These are phyloP conservation scores for Clunio marinus DNA, from an alignment of 2,888 invertebrate species.

Conservation along the genomic window DNA sequence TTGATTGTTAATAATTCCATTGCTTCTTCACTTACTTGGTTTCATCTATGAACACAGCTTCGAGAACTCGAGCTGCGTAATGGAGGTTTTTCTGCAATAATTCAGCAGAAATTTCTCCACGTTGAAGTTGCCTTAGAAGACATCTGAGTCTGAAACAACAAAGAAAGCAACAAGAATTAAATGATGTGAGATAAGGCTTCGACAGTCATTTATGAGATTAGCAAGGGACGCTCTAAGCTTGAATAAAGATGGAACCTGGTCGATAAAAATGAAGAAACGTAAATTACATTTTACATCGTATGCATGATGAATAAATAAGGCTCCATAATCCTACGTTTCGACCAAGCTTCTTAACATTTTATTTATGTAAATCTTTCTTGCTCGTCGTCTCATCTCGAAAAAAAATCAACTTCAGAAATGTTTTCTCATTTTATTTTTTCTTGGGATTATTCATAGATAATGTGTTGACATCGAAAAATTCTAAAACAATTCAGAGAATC, in stretches of 20 bases:
- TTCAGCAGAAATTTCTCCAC: conserved; percentile 83
- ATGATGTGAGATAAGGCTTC: too few species aligned
- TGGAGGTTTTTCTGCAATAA: conserved; percentile 87
- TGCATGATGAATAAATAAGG: conserved; percentile 15
- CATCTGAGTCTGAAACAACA: conserved; percentile 86
- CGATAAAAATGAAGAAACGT: too few species aligned
- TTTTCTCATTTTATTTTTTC: too few species aligned
- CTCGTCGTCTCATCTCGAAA: too few species aligned
- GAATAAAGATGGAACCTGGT: too few species aligned
- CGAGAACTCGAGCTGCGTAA: conserved; percentile 88
- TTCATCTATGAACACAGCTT: conserved; percentile 90
- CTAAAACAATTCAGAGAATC: too few species aligned
- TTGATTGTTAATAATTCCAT: background rate
- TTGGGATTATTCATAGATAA: too few species aligned
- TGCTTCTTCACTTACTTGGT: conserved; percentile 69
- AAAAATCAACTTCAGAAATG: too few species aligned
- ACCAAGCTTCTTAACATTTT: conserved; percentile 2
- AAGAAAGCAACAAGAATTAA: conserved; percentile 42
- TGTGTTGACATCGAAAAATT: too few species aligned
- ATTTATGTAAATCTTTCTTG: too few species aligned
- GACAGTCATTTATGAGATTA: background rate
- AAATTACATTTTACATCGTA: too few species aligned
- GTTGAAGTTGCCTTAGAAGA: conserved; percentile 79
- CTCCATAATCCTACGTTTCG: background rate
- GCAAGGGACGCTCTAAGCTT: too few species aligned